Percentiles rank a stretch among this genome's conserved stretches.
These are phyloP conservation scores for Tolypeutes matacus DNA, from an alignment of 2,797 vertebrate species.

Conservation along the genomic window DNA sequence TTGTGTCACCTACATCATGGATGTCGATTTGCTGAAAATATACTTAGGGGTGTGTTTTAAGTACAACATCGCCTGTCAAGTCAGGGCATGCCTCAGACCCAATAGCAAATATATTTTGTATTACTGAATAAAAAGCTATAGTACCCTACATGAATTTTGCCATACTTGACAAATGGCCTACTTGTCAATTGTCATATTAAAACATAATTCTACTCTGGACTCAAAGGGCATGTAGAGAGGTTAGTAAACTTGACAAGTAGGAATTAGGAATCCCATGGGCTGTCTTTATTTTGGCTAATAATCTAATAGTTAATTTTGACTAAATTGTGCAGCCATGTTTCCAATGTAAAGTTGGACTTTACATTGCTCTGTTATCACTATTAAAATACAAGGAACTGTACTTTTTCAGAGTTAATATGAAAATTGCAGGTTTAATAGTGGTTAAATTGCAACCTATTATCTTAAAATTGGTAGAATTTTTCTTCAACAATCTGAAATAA, in stretches of 20 bases:
- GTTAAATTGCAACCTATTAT: constrained; percentile 26
- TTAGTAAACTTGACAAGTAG: constrained; percentile 50
- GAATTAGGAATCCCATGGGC: background rate
- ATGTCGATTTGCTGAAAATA: constrained; percentile 43
- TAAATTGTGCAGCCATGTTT: background rate
- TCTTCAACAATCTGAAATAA: constrained; percentile 53
- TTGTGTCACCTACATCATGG: background rate
- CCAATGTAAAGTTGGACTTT: background rate
- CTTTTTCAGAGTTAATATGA: background rate
- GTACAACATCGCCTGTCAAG: constrained; percentile 52
- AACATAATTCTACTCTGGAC: constrained; percentile 54
- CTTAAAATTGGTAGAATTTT: background rate
- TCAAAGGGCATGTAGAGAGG: background rate
- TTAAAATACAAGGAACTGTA: background rate
- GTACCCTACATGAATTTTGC: constrained; percentile 44
- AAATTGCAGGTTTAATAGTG: constrained; percentile 29
- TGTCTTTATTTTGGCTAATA: constrained; percentile 38
- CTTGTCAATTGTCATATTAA: background rate
- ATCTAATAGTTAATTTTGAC: constrained; percentile 36
- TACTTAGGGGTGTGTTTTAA: background rate
- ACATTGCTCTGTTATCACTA: background rate
- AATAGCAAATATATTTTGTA: background rate
- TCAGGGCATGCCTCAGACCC: constrained; percentile 5
- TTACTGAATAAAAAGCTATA: constrained; percentile 57
- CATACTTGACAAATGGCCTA: background rate